These are phyloP conservation scores for Drosophila subpulchrella DNA, from an alignment of 1,140 invertebrate genomes.

Conservation along the genomic window DNA sequence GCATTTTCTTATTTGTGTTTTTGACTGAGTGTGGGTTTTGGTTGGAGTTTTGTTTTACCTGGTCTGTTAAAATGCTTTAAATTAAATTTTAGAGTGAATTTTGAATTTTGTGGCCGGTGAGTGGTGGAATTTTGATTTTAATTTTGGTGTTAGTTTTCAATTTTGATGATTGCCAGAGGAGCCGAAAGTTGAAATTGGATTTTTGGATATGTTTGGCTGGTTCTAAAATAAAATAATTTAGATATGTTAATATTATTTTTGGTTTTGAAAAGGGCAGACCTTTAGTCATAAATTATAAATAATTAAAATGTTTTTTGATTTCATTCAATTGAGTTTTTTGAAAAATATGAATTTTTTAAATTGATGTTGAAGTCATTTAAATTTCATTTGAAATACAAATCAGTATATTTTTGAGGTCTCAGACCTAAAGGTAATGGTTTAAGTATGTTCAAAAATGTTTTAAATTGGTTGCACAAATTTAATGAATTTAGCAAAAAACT, in stretches of 20 bases:
- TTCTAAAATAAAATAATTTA: slow-evolving; percentile 76
- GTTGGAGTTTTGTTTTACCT: slow-evolving; percentile 21
- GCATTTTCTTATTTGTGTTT: not conserved
- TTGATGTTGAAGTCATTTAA: not conserved
- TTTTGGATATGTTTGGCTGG: slow-evolving; percentile 36
- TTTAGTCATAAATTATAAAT: not conserved
- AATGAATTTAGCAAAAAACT: not conserved
- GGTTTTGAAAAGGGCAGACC: not conserved
- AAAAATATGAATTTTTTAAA: not conserved
- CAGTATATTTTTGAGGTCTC: not conserved
- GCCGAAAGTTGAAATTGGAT: slow-evolving; percentile 67
- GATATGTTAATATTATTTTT: slow-evolving; percentile 17
- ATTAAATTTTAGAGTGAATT: slow-evolving; percentile 36
- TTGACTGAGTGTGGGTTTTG: slow-evolving; percentile 7
- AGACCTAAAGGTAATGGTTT: not conserved
- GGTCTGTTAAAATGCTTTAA: slow-evolving; percentile 15
- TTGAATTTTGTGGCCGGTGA: slow-evolving; percentile 59
- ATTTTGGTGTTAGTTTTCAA: slow-evolving; percentile 22
- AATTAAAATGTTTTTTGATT: not conserved
- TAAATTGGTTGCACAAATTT: not conserved
- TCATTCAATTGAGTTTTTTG: not conserved
- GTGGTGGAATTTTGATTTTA: slow-evolving; percentile 49
- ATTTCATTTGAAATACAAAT: not conserved
- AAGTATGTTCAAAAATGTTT: not conserved
- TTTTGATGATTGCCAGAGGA: slow-evolving; percentile 68